Conservation (phyloP, 2,797 vertebrate genomes). For the Lithobates pipiens region DNA sequence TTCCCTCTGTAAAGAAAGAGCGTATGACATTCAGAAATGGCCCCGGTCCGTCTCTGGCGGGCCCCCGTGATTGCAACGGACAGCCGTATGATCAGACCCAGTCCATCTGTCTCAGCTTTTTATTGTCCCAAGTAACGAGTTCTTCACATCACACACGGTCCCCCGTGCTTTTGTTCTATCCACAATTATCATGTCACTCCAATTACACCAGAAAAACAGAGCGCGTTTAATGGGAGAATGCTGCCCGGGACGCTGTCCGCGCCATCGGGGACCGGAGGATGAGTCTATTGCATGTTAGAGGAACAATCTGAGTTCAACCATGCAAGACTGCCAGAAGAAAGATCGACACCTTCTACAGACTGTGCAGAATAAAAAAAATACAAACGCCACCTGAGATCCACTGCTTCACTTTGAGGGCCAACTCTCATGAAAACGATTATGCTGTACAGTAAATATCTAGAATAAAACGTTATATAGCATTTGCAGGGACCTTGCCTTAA, state of each 20-base stretch:
- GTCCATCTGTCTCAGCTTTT: neutral
- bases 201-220: slow-evolving; percentile 31
- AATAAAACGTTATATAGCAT: too few relatives aligned
- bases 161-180: slow-evolving; percentile 14
- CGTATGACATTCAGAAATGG: slow-evolving; percentile 5
- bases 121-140: slow-evolving; percentile 27
- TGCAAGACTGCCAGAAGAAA: neutral
- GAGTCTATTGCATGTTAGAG: slow-evolving; percentile 1
- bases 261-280: slow-evolving; percentile 1
- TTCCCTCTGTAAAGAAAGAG: neutral
- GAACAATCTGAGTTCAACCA: neutral
- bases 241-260: neutral
- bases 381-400: too few relatives aligned
- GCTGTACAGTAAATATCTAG: too few relatives aligned
- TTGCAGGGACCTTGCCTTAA: too few relatives aligned
- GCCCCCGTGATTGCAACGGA: slow-evolving; percentile 14
- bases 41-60: slow-evolving; percentile 12
- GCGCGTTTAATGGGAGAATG: slow-evolving; percentile 1
- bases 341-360: too few relatives aligned
- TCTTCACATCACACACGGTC: slow-evolving; percentile 12
- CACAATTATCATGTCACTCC: slow-evolving; percentile 53
- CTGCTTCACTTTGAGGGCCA: too few relatives aligned
- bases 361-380: too few relatives aligned
- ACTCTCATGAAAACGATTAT: too few relatives aligned
- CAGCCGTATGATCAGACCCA: slow-evolving; percentile 17